A percentile compares a stretch with the other conserved stretches of the same genome.
Conservation (phyloP, 2,888 invertebrate genomes). For the Zonitis immaculata region DNA sequence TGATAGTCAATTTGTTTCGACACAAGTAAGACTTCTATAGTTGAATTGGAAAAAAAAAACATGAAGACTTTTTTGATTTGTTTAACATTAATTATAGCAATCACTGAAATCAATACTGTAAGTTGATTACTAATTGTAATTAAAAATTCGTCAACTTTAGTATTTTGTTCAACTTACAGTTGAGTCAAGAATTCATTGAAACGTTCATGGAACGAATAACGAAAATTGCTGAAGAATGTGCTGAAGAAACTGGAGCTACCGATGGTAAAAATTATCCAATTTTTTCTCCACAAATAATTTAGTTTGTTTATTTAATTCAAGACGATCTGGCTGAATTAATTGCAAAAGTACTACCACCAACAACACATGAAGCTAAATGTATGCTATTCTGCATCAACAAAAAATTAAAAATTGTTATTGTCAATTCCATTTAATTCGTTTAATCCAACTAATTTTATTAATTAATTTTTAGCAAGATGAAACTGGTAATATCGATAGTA, state of each 20-base stretch:
- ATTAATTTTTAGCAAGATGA: constrained; percentile 14
- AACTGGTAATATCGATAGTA: constrained; percentile 23
- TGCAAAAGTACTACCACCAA: constrained; percentile 21
- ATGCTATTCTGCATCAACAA: constrained; percentile 28
- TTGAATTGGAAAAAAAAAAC: too few relatives aligned
- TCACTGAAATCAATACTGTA: constrained; percentile 3
- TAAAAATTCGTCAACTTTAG: not conserved
- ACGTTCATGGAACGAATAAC: constrained; percentile 28
- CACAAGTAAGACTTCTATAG: too few relatives aligned
- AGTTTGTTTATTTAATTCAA: constrained; percentile 12
- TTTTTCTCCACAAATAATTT: not conserved
- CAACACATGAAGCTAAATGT: constrained; percentile 27
- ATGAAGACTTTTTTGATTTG: not conserved
- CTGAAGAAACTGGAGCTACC: constrained; percentile 28
- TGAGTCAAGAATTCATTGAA: constrained; percentile 26
- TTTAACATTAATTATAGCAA: not conserved
- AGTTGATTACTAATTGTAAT: constrained; percentile 1
- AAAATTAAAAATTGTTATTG: constrained; percentile 24
- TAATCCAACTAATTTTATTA: not conserved
- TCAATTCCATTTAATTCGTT: not conserved
- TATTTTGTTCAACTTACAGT: constrained; percentile 15
- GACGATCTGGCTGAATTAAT: constrained; percentile 26
- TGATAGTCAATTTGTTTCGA: not conserved
- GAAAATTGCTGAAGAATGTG: constrained; percentile 28
- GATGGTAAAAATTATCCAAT: constrained; percentile 22